Percentiles rank a stretch among this genome's conserved stretches.
Evolutionary conservation across 2,113 vertebrate species (phyloP).

Genomic region (Macquaria ambigua): DNA sequence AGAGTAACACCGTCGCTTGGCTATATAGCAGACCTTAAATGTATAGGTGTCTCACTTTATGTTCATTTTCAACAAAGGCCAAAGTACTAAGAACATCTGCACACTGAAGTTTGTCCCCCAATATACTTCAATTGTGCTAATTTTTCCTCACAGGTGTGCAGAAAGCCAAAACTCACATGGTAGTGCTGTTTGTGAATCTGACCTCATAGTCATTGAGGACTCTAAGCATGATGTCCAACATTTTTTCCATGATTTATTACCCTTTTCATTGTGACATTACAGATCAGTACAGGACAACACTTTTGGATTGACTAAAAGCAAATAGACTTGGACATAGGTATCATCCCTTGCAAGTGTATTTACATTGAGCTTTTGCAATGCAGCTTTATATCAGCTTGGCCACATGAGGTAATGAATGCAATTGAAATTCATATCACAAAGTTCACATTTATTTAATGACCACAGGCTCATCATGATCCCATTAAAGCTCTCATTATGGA

Average conservation of each 20-base stretch:
- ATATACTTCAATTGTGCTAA: not conserved
- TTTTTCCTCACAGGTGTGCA: not conserved
- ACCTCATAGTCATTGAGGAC: not conserved
- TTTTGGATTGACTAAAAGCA: not conserved
- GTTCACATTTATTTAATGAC: not conserved
- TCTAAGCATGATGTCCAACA: not conserved
- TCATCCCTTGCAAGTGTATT: not conserved
- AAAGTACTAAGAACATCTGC: not conserved
- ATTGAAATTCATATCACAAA: constrained; percentile 4
- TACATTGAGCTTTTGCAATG: not conserved
- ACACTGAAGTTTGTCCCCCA: not conserved
- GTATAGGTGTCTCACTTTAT: not conserved
- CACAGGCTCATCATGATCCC: not conserved
- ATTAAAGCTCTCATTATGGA: not conserved
- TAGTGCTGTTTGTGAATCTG: not conserved
- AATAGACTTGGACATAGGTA: not conserved
- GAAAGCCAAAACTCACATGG: not conserved
- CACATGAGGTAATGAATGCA: not conserved
- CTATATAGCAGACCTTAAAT: not conserved
- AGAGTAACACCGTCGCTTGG: not conserved
- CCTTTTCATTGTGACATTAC: too few species aligned
- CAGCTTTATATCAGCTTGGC: not conserved
- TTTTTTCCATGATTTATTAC: not conserved
- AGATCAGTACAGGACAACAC: not conserved
- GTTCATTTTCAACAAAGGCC: not conserved